Base-by-base conservation (phyloP, 2,888 invertebrate genomes). In the Helleia helle region DNA sequence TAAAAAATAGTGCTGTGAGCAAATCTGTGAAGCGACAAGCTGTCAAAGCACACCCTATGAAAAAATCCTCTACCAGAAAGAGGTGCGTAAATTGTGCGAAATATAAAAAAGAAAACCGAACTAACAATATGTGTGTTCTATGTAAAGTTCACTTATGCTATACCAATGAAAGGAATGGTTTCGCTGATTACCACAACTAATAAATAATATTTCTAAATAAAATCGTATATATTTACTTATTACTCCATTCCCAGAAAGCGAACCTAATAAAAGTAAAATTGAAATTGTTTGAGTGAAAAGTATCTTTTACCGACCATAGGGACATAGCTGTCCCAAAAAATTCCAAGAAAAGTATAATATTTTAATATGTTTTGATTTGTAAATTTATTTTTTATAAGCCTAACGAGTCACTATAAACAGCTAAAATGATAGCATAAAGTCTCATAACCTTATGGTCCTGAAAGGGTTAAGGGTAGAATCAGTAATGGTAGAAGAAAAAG, bases 1-100 rank as follows among this genome's bases (percentile, higher is more conserved):
- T n/a, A n/a, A 30, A 17, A 12, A 36, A n/a, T 1, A 25, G 15
- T 25, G 26, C 15, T 26, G 22, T 27, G 14, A 7, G 41, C 36
- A 26, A 18, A 26, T 7, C 15, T n/a, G 8, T 11, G 3, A 43
- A 40, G 29, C 39, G 39, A 4, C 7, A 12, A 15, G 26, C 34
- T n/a, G n/a, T n/a, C n/a, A n/a, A n/a, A n/a, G n/a, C 36, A 12
- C 40, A 43, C 18, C n/a, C 12, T 3, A 43, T 43, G 43, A 26
- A 27, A 42, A 42, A 42, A 11, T 3, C 22, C 4, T n/a, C 11
- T 13, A 17, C 1, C 24, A 30, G 25, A 31, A 38, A 31, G 14
- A 26, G 42, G 9, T 42, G 42, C 11, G 37, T 37, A 30, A 14
- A 42, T 6, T 38, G 37, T 30, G 37, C 31, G 2, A 30, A 40